phyloP scores from a whole-genome alignment of 2,113 vertebrate genomes.

The Thermophis baileyi region DNA sequence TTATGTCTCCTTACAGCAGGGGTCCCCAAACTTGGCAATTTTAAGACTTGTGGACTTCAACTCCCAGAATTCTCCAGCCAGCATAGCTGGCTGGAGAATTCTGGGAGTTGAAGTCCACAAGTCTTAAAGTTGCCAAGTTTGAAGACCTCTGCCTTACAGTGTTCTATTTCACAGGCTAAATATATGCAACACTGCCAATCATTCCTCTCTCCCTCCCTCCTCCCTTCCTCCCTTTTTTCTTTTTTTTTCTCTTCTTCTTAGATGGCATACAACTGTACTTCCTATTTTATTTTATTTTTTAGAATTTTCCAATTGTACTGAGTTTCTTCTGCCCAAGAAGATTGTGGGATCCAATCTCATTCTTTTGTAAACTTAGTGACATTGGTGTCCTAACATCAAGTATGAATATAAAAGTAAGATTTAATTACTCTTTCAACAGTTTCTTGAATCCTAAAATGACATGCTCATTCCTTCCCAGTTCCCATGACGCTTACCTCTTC shows the following conservation, averaged over 20 bases:
- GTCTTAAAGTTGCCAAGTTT: no score
- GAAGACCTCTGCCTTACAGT: no score
- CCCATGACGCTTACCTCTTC: not conserved
- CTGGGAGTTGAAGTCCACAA: no score
- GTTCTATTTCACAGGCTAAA: not conserved
- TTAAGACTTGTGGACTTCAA: no score
- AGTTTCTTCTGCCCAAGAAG: not conserved
- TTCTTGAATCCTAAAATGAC: not conserved
- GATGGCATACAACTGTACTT: not conserved
- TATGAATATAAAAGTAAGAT: not conserved
- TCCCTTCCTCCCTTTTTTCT: not conserved
- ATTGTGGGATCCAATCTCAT: not conserved
- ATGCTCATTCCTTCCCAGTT: not conserved
- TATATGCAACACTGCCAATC: not conserved
- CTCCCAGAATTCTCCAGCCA: no score
- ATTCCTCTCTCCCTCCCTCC: not conserved
- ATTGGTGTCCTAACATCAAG: not conserved
- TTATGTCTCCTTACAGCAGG: no score
- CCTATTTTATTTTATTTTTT: not conserved
- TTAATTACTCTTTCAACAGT: not conserved
- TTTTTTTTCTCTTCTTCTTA: not conserved
- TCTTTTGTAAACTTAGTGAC: not conserved
- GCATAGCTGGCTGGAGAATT: no score
- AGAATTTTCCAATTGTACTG: not conserved
- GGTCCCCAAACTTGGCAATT: no score